A percentile compares a stretch with the other conserved stretches of the same genome.
Evolutionary conservation across 2,113 vertebrate genomes (phyloP).

Genomic region (Lepus europaeus): DNA sequence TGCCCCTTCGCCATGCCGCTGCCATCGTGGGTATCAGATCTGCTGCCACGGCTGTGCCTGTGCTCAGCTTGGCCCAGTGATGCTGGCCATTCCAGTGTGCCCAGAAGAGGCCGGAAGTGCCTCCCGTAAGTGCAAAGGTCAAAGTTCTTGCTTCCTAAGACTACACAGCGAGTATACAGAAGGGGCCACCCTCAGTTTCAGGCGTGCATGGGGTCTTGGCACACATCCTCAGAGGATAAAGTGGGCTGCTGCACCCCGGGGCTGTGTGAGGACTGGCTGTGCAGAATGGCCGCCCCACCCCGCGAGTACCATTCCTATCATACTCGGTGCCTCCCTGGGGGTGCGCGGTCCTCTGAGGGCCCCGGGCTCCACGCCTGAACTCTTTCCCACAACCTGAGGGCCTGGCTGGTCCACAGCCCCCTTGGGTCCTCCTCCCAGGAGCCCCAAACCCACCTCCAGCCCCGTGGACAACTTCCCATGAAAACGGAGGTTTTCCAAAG

Average conservation of each 20-base stretch:
- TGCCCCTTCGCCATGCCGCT: background rate
- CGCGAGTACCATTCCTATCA: rapidly evolving
- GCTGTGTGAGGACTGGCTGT: background rate
- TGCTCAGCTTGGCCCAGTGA: background rate
- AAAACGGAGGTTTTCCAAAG: background rate
- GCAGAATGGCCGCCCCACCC: background rate
- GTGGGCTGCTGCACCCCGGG: background rate
- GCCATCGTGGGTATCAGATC: background rate
- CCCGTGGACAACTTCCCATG: background rate
- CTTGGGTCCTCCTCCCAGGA: background rate
- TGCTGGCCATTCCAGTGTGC: too few species aligned
- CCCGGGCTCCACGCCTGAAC: background rate
- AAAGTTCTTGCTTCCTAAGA: too few species aligned
- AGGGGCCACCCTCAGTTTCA: background rate
- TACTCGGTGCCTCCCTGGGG: rapidly evolving
- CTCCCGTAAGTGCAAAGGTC: too few species aligned
- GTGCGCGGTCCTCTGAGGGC: rapidly evolving
- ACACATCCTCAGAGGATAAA: background rate
- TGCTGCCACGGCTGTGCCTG: rapidly evolving
- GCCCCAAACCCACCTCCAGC: background rate
- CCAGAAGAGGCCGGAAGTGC: too few species aligned
- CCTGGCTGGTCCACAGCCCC: rapidly evolving
- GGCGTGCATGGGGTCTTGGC: background rate
- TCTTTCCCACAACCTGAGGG: background rate
- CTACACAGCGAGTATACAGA: too few species aligned